Evolutionary conservation across 2,888 invertebrate species (phyloP), one percentile per base, ranked within the genome.

Genomic region (Arenicola marina): DNA sequence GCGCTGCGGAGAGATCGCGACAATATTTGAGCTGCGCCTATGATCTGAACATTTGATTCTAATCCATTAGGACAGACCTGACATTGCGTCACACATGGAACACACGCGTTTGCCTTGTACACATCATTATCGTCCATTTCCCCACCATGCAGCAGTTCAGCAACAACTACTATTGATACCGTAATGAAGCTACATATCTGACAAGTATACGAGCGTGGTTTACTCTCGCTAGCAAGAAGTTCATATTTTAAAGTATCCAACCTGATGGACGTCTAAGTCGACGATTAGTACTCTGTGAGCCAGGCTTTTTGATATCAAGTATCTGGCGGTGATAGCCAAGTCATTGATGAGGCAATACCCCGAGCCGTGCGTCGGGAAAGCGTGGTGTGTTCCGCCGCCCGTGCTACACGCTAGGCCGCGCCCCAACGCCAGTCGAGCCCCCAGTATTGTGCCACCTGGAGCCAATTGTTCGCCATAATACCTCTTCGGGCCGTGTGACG

Each of bases 251-350:
- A 7, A 48, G 7, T 48, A 18, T 38, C n/a, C 24, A 48, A 77
- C 79, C 75, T 80, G 80, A 64, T 80, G 80, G 4, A 80, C 80
- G 71, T 80, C 80, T 56, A 80, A 66, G 60, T 80, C 80, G 15
- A 80, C 75, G 51, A 80, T 75, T 1, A 79, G 72, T 4, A 80
- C 75, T 58, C 67, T 75, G 24, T 64, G 38, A 4, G 65, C 75
- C 28, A 65, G 51, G 1, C 60, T 60, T 18, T 56, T 44, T 4
- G 70, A 55, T 18, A 76, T 44, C 48, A 76, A 48, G 21, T 67
- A 56, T 18, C 67, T 59, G 4, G 80, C 78, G 29, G 79, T 63
- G 1, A 80, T 71, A 1, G 79, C 78, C 57, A 80, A 45, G 62
- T 80, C 80, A 66, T 80, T 80, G 51, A 80, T 61, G 4, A 80